phyloP scores from a whole-genome alignment of 2,113 vertebrate species.

The Pteropus alecto region DNA sequence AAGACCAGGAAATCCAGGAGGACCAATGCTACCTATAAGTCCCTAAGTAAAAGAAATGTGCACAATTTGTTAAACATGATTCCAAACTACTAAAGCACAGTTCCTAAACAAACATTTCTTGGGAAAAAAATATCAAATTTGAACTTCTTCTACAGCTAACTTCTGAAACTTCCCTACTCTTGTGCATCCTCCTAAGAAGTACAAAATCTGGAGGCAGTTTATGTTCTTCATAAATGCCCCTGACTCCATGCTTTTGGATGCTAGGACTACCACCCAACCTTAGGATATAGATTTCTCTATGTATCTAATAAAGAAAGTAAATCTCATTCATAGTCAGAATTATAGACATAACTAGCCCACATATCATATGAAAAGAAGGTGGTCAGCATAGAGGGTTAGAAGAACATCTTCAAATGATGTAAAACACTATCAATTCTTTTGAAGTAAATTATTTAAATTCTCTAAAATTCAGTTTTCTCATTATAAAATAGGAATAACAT shows the following conservation, averaged over 20 bases:
- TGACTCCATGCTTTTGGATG: neutral
- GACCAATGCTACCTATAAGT: slow-evolving; percentile 90
- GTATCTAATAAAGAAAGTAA: neutral
- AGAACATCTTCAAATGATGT: neutral
- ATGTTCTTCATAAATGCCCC: neutral
- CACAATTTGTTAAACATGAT: neutral
- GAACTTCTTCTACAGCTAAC: neutral
- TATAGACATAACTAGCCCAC: neutral
- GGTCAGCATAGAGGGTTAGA: neutral
- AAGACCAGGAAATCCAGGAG: slow-evolving; percentile 94
- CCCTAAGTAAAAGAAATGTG: slow-evolving; percentile 85
- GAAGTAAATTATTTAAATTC: neutral
- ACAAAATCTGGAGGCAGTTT: neutral
- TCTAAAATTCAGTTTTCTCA: neutral
- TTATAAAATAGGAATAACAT: neutral
- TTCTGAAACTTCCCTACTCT: neutral
- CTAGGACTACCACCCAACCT: neutral
- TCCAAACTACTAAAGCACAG: neutral
- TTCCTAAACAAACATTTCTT: slow-evolving; percentile 7
- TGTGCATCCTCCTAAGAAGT: neutral
- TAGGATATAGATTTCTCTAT: neutral
- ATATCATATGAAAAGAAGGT: neutral
- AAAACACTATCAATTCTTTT: neutral
- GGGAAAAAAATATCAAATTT: neutral
- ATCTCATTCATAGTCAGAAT: neutral